Percentiles rank a stretch among this genome's conserved stretches.
These are phyloP conservation scores for Acridotheres tristis DNA, from an alignment of 2,797 vertebrate species.

Conservation along the genomic window DNA sequence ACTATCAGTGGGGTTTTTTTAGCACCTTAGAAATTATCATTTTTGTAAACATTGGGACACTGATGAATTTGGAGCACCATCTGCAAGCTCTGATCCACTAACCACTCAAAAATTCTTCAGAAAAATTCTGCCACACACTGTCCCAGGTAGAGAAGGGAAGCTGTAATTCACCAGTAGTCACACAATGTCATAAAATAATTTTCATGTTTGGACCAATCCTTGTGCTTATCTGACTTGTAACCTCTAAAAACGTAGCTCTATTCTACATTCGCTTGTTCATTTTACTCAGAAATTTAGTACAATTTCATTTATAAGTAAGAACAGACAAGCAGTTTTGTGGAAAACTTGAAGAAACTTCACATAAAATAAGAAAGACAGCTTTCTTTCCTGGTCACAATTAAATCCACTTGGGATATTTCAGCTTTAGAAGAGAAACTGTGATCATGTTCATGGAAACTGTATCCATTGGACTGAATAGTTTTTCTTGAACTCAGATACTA, in stretches of 20 bases:
- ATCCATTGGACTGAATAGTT: neutral
- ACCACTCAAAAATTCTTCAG: neutral
- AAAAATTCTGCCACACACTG: neutral
- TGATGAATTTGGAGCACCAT: neutral
- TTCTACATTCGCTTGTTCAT: neutral
- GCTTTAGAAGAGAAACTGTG: neutral
- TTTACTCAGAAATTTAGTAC: neutral
- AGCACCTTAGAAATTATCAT: neutral
- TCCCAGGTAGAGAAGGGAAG: neutral
- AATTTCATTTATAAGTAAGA: neutral
- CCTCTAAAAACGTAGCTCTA: neutral
- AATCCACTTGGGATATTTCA: neutral
- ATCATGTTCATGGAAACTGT: neutral
- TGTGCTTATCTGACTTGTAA: neutral
- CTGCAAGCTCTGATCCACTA: neutral
- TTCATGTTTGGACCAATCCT: neutral
- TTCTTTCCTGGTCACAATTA: neutral
- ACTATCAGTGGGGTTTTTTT: neutral
- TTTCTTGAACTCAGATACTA: neutral
- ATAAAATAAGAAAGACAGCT: fast-evolving
- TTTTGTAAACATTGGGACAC: neutral
- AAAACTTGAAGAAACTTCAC: neutral
- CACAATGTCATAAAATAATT: neutral
- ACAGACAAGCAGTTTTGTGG: neutral
- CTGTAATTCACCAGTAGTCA: neutral